Conservation (phyloP, 1,140 invertebrate species). For the Palaemon carinicauda region DNA sequence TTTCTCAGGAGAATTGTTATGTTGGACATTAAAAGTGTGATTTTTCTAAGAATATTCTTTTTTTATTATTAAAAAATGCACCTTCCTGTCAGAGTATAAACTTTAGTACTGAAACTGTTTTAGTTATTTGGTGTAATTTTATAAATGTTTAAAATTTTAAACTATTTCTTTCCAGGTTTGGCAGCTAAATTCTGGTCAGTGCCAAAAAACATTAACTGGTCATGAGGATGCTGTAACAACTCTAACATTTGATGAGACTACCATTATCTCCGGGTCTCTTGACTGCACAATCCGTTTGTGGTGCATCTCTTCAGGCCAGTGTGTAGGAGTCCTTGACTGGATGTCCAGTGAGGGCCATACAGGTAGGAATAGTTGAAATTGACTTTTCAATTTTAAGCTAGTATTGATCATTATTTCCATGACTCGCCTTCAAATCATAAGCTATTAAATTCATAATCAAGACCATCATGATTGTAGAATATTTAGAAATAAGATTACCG, state of each 20-base stretch:
- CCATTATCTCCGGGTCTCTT: constrained; percentile 67
- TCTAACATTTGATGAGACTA: constrained; percentile 67
- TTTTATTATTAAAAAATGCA: not conserved
- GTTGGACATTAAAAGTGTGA: too few species aligned
- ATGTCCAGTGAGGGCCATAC: constrained; percentile 70
- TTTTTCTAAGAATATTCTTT: too few species aligned
- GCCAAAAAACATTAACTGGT: constrained; percentile 66
- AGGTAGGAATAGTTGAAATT: constrained; percentile 61
- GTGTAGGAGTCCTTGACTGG: constrained; percentile 70
- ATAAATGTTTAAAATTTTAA: too few species aligned
- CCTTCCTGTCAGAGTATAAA: not conserved
- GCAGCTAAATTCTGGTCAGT: constrained; percentile 64
- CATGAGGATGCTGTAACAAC: constrained; percentile 69
- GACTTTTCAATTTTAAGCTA: not conserved
- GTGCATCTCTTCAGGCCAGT: constrained; percentile 66
- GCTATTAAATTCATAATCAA: too few species aligned
- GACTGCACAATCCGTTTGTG: constrained; percentile 69
- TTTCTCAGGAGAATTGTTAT: too few species aligned
- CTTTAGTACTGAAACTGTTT: not conserved
- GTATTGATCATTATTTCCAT: too few species aligned
- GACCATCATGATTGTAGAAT: too few species aligned
- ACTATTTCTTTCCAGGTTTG: constrained; percentile 63
- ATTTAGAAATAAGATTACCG: too few species aligned
- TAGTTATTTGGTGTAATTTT: too few species aligned
- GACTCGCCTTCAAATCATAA: too few species aligned